phyloP scores from a whole-genome alignment of 1,140 invertebrate species.

The Antheraea mylitta region DNA sequence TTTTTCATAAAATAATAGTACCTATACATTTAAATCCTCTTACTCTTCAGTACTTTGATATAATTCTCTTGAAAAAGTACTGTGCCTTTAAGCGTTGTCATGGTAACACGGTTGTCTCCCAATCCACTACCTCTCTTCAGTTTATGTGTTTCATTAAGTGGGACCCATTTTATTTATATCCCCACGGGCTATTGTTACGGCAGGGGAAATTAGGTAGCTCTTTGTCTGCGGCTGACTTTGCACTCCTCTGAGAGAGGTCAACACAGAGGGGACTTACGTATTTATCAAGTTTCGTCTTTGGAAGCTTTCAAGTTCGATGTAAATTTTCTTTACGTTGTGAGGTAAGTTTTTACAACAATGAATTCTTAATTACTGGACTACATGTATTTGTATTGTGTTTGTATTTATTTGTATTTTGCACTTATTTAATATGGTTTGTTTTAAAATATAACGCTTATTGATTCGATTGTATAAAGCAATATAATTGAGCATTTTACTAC shows the following conservation, averaged over 20 bases:
- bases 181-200: slow-evolving; percentile 51
- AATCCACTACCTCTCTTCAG: slow-evolving; percentile 43
- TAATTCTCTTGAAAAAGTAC: no score
- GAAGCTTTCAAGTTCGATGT: not conserved
- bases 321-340: no score
- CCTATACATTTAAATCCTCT: no score
- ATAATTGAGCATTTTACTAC: no score
- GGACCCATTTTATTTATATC: slow-evolving; percentile 56
- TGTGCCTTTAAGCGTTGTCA: slow-evolving; percentile 29
- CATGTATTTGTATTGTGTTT: no score
- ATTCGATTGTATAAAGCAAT: no score
- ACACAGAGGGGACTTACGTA: slow-evolving; percentile 21
- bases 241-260: slow-evolving; percentile 30
- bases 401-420: no score
- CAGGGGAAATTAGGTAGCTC: slow-evolving; percentile 54
- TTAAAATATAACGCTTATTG: no score
- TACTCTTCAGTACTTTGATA: no score
- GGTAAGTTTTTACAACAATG: not conserved
- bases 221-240: slow-evolving; percentile 59
- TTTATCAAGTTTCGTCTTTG: slow-evolving; percentile 15
- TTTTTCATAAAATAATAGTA: no score
- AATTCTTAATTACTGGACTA: no score
- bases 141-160: slow-evolving; percentile 68
- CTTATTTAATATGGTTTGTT: no score
- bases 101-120: slow-evolving; percentile 37